Percentiles rank a stretch among this genome's conserved stretches.
Conservation (phyloP, 2,797 vertebrate genomes). For the Clarias fuscus region DNA sequence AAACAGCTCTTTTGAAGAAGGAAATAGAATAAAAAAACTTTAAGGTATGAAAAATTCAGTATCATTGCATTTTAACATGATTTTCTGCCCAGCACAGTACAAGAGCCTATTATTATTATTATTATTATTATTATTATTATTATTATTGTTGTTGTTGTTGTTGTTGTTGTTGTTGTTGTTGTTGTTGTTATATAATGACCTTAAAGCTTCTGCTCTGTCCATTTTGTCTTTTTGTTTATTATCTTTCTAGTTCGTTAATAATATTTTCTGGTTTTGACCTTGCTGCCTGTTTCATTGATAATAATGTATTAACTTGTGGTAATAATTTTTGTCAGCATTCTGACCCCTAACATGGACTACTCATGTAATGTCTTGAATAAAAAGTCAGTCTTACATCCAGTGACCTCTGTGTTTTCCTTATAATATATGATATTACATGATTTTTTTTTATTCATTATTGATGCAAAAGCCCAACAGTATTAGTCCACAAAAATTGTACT, state of each 20-base stretch:
- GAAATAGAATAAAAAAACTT: too few species aligned
- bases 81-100: too few species aligned
- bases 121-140: too few species aligned
- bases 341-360: not conserved
- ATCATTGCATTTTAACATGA: too few species aligned
- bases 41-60: too few species aligned
- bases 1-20: too few species aligned
- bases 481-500: not conserved
- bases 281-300: not conserved
- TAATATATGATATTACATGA: not conserved
- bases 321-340: not conserved
- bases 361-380: not conserved
- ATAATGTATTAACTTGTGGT: not conserved
- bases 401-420: not conserved
- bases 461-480: not conserved
- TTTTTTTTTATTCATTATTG: not conserved
- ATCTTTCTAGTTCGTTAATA: not conserved
- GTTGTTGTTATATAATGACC: too few species aligned
- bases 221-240: not conserved
- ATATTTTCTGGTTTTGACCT: not conserved
- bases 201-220: too few species aligned
- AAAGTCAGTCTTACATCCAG: not conserved
- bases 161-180: too few species aligned
- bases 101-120: too few species aligned
- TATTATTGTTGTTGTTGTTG: too few species aligned